A percentile compares a stretch with the other conserved stretches of the same genome.
These are phyloP conservation scores for Cetonia aurata DNA, from an alignment of 2,888 invertebrate species.

Conservation along the genomic window DNA sequence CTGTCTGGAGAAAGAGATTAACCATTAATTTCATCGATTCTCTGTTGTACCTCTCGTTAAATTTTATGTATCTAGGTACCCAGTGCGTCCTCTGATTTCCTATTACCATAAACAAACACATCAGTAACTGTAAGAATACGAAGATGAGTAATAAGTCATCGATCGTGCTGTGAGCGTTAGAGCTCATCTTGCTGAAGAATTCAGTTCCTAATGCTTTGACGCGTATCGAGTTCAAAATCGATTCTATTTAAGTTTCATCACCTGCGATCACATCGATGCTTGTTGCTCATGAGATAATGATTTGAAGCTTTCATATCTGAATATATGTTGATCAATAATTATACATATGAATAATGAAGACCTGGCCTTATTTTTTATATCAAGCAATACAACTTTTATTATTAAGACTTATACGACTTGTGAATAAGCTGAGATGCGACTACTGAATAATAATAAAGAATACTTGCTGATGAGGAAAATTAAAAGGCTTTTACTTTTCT, in stretches of 20 bases:
- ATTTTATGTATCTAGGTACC: slow-evolving; percentile 31
- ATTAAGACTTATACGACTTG: too few species aligned
- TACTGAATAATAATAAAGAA: too few species aligned
- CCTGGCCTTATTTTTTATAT: too few species aligned
- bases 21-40: slow-evolving; percentile 31
- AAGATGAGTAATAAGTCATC: background rate
- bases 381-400: too few species aligned
- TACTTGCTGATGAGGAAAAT: too few species aligned
- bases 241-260: slow-evolving; percentile 28
- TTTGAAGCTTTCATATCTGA: too few species aligned
- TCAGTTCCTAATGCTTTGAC: background rate
- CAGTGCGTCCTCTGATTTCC: slow-evolving; percentile 21
- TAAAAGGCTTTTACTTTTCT: too few species aligned
- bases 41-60: slow-evolving; percentile 25
- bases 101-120: slow-evolving; percentile 38
- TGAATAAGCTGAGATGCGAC: too few species aligned
- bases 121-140: slow-evolving; percentile 29
- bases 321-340: too few species aligned
- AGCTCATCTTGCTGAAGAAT: background rate
- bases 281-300: slow-evolving; percentile 16
- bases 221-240: slow-evolving; percentile 23
- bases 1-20: slow-evolving; percentile 27
- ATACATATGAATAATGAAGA: too few species aligned
- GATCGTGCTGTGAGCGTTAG: slow-evolving; percentile 23
- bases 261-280: slow-evolving; percentile 21